Percentiles rank a stretch among this genome's conserved stretches.
phyloP scores from a whole-genome alignment of 2,113 vertebrate species.

The Ailuropoda melanoleuca region DNA sequence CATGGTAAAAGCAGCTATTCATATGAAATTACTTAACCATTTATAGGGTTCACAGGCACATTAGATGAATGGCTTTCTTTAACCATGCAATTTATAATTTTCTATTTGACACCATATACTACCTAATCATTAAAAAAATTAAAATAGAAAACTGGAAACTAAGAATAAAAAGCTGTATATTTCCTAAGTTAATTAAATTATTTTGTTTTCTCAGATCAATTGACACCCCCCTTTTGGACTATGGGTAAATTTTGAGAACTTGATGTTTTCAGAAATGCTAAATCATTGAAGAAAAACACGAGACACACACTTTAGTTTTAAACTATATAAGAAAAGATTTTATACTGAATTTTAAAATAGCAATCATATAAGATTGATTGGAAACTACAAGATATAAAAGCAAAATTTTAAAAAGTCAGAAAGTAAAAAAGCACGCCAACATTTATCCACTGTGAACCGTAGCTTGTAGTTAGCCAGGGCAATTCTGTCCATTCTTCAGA shows the following conservation, averaged over 20 bases:
- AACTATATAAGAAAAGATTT: slow-evolving; percentile 76
- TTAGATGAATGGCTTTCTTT: slow-evolving; percentile 79
- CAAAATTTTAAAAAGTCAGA: slow-evolving; percentile 76
- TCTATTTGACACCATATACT: slow-evolving; percentile 77
- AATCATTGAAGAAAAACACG: slow-evolving; percentile 83
- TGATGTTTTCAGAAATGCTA: slow-evolving; percentile 85
- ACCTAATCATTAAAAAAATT: slow-evolving; percentile 80
- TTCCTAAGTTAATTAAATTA: slow-evolving; percentile 84
- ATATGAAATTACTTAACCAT: slow-evolving; percentile 67
- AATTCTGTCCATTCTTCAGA: slow-evolving; percentile 87
- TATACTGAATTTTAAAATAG: slow-evolving; percentile 80
- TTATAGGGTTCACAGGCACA: slow-evolving; percentile 70
- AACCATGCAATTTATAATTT: slow-evolving; percentile 81
- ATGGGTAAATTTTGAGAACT: slow-evolving; percentile 87
- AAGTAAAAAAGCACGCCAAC: slow-evolving; percentile 86
- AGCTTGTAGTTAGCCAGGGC: slow-evolving; percentile 86
- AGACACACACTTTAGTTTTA: slow-evolving; percentile 77
- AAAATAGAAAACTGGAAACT: slow-evolving; percentile 80
- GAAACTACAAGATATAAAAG: slow-evolving; percentile 78
- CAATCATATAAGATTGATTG: slow-evolving; percentile 79
- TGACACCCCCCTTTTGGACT: slow-evolving; percentile 81
- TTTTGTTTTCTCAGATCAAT: slow-evolving; percentile 84
- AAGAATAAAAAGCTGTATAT: slow-evolving; percentile 83
- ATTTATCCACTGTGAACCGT: slow-evolving; percentile 86
- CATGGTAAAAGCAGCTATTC: slow-evolving; percentile 82